Evolutionary conservation across 2,797 vertebrate species (phyloP).

Genomic region (Zalophus californianus): DNA sequence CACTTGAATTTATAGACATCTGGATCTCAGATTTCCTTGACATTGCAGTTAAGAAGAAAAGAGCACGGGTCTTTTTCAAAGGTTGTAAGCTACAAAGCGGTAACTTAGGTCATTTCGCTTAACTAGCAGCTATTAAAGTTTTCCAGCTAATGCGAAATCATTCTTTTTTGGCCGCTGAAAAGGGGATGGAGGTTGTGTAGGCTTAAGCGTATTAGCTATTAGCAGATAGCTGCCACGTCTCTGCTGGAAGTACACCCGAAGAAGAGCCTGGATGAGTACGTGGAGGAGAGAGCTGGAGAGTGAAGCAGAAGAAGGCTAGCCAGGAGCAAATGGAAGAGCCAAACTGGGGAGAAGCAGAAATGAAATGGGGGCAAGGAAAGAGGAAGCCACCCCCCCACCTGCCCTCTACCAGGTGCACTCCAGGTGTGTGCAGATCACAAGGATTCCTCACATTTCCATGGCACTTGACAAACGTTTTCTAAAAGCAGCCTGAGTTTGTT

Average conservation of each 20-base stretch:
- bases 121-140: conserved; percentile 57
- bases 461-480: conserved; percentile 1
- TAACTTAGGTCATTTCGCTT: conserved; percentile 16
- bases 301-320: background rate
- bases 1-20: background rate
- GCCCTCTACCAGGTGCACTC: background rate
- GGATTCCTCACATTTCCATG: background rate
- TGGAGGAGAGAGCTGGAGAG: background rate
- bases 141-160: conserved; percentile 53
- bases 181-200: background rate
- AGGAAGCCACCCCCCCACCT: background rate
- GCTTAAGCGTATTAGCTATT: conserved; percentile 38
- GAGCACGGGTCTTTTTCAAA: background rate
- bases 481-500: background rate
- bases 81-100: background rate
- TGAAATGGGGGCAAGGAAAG: background rate
- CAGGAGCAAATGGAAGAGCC: background rate
- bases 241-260: conserved; percentile 50
- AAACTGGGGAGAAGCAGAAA: background rate
- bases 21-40: conserved; percentile 22
- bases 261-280: background rate
- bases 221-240: conserved; percentile 49
- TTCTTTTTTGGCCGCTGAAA: conserved; percentile 56
- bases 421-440: background rate
- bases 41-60: background rate